Conservation (phyloP, 2,888 invertebrate species). For the Busseola fusca region DNA sequence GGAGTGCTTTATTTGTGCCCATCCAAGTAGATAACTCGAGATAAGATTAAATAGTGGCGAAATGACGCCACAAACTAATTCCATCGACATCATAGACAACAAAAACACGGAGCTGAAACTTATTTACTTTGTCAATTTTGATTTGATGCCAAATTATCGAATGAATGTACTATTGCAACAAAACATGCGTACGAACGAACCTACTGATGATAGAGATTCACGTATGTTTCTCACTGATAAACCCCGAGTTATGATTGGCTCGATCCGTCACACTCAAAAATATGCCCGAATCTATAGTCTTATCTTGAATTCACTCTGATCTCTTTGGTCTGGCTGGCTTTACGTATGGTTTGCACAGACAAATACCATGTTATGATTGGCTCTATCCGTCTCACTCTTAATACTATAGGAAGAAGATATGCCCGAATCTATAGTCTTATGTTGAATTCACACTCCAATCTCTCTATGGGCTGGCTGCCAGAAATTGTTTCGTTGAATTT, state of each 20-base stretch:
- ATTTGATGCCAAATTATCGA: constrained; percentile 44
- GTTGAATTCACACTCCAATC: constrained; percentile 19
- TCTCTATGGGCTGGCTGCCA: constrained; percentile 29
- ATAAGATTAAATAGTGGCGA: constrained; percentile 5
- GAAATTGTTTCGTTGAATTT: constrained; percentile 20
- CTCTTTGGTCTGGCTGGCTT: constrained; percentile 23
- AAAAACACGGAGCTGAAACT: constrained; percentile 35
- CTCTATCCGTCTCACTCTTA: constrained; percentile 5
- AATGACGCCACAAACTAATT: constrained; percentile 20
- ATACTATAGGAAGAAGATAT: constrained; percentile 21
- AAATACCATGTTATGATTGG: constrained; percentile 29
- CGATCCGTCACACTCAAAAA: constrained; percentile 7
- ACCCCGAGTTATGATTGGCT: constrained; percentile 31
- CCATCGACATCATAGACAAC: constrained; percentile 2
- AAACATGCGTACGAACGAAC: constrained; percentile 27
- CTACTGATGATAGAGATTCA: constrained; percentile 18
- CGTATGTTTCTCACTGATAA: constrained; percentile 20
- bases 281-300: constrained; percentile 1
- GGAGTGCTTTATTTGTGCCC: background rate
- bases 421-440: background rate
- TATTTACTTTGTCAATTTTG: constrained; percentile 27
- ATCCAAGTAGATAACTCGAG: background rate
- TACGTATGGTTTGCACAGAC: constrained; percentile 16
- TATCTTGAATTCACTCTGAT: constrained; percentile 20
- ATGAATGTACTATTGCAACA: constrained; percentile 40